Evolutionary conservation across 2,797 vertebrate species (phyloP).

Genomic region (Pitangus sulphuratus): DNA sequence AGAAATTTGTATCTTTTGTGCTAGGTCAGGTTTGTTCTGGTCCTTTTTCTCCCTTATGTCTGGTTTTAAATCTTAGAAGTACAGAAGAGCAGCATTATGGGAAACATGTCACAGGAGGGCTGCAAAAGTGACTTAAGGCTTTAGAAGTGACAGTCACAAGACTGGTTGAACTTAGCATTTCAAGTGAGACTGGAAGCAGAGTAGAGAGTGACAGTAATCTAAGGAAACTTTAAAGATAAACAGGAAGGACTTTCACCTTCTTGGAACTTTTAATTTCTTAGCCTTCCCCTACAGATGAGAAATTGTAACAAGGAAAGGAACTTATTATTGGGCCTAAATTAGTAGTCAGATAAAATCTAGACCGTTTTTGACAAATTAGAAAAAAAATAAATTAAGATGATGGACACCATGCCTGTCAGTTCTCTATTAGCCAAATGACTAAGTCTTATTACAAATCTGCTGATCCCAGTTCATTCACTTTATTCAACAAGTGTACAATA

Average conservation of each 20-base stretch:
- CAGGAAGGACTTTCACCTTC: neutral
- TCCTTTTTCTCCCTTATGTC: neutral
- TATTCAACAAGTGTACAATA: neutral
- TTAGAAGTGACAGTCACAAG: neutral
- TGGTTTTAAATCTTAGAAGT: neutral
- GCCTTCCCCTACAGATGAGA: neutral
- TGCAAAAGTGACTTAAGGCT: neutral
- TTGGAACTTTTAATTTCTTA: neutral
- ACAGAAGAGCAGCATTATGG: neutral
- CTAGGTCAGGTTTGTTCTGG: neutral
- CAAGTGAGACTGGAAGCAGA: neutral
- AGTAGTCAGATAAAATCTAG: neutral
- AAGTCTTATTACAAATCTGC: neutral
- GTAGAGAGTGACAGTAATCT: neutral
- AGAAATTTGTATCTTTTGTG: neutral
- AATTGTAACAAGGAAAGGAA: neutral
- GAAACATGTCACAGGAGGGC: neutral
- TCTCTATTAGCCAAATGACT: neutral
- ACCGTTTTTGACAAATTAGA: neutral
- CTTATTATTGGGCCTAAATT: neutral
- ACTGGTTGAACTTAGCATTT: neutral
- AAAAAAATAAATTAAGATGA: neutral
- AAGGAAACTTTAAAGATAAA: neutral
- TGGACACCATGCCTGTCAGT: neutral
- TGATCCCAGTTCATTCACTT: neutral